Evolutionary conservation across 2,888 invertebrate species (phyloP), one percentile per base, ranked within the genome.

Genomic region (Hipparchia semele): DNA sequence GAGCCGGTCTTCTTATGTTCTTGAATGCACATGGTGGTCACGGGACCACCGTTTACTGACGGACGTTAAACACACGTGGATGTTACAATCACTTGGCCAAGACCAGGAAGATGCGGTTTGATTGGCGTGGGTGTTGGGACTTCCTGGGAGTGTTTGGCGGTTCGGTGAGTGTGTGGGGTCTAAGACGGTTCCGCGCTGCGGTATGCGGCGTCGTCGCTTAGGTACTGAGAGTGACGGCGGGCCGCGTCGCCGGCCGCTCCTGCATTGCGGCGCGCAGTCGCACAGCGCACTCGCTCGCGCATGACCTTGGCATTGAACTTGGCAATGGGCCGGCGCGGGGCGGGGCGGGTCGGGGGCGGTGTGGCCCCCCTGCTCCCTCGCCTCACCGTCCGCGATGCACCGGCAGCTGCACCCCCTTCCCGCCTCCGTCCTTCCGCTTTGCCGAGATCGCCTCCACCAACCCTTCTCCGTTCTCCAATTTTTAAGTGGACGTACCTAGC

Each of bases 261-360:
- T 95, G 95, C 95, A 95, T 91, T 95, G 95, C 95, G 94, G 94
- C 94, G 95, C 95, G 95, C 95, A 95, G 94, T 90, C 95, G 94
- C 94, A 94, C 91, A 94, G 90, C 95, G 94, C 94, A 94, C 91
- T 95, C 90, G 89, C 90, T 93, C 94, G 94, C 94, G 92, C 94
- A 95, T 95, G 96, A 95, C 96, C 96, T 96, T 96, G 96, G 96
- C 96, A 96, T 95, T 96, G 96, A 96, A 96, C 96, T 96, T 96
- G 96, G 95, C 95, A 95, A 92, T 93, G 94, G 92, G 91, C 89
- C 88, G 91, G 87, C 86, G 88, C 86, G 89, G 85, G 82, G 79
- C 78, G 90, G 87, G 85, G 80, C 77, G 90, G 86, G 84, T 83
- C 73, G 77, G 76, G 80, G 79, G 79, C 73, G 81, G 83, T 77